Percentiles rank a stretch among this genome's conserved stretches.
Evolutionary conservation across 2,113 vertebrate genomes (phyloP).

Genomic region (Octodon degus): DNA sequence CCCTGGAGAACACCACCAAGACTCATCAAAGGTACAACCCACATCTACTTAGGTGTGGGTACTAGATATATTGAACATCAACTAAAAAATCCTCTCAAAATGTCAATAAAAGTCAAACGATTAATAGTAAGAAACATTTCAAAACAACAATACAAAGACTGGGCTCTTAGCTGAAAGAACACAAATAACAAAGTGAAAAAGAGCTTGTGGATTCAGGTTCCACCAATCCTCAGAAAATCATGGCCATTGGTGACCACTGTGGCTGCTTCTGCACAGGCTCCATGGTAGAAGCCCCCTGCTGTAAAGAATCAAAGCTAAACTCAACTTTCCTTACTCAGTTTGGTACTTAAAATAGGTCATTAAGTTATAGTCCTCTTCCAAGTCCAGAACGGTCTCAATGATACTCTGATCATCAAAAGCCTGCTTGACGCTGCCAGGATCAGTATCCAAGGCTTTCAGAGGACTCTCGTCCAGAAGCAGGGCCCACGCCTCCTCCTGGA

Average conservation of each 20-base stretch:
- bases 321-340: slow-evolving; percentile 58
- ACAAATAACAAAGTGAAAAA: not conserved
- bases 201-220: not conserved
- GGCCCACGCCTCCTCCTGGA: slow-evolving; percentile 73
- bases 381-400: slow-evolving; percentile 82
- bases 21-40: not conserved
- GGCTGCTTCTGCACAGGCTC: not conserved
- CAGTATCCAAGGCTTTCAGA: not conserved
- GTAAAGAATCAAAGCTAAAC: not conserved
- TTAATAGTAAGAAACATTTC: slow-evolving; percentile 55
- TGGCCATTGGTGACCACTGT: not conserved
- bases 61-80: slow-evolving; percentile 47
- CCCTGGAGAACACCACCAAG: slow-evolving; percentile 27
- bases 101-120: not conserved
- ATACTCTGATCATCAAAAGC: slow-evolving; percentile 80
- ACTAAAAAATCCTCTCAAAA: slow-evolving; percentile 50
- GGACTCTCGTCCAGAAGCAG: slow-evolving; percentile 74
- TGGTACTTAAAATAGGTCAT: slow-evolving; percentile 77
- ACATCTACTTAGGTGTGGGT: not conserved
- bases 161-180: not conserved
- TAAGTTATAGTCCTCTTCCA: slow-evolving; percentile 84
- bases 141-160: slow-evolving; percentile 60
- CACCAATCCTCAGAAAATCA: not conserved
- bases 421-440: slow-evolving; percentile 57
- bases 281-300: not conserved